phyloP scores from a whole-genome alignment of 92 coral and sea anemone genomes.

The Siderastrea siderea region DNA sequence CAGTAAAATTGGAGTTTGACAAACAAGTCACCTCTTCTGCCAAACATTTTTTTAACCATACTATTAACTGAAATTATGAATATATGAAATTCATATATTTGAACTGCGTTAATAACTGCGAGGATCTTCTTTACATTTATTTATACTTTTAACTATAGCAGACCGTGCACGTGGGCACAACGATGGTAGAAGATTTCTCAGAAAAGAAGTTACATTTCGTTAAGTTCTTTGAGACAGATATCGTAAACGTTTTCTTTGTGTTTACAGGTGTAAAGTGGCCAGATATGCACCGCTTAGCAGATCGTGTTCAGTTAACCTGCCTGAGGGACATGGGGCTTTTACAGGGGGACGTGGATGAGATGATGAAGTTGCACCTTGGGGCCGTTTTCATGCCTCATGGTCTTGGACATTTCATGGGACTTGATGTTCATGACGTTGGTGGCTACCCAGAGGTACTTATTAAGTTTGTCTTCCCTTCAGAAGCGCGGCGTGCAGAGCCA shows the following conservation, averaged over 20 bases:
- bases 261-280: constrained; percentile 90
- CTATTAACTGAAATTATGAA: too few species aligned
- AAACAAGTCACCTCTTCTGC: too few species aligned
- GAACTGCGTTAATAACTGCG: too few species aligned
- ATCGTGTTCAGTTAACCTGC: constrained; percentile 81
- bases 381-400: constrained; percentile 98
- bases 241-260: neutral
- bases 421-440: constrained; percentile 95
- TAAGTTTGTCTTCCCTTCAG: neutral
- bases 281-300: constrained; percentile 96
- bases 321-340: constrained; percentile 85
- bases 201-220: too few species aligned
- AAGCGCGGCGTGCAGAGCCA: neutral
- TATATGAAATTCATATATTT: too few species aligned
- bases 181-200: too few species aligned
- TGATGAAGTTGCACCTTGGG: constrained; percentile 92
- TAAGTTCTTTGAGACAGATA: too few species aligned
- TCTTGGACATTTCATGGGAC: constrained; percentile 96
- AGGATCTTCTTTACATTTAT: too few species aligned
- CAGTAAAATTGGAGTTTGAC: too few species aligned
- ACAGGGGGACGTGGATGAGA: constrained; percentile 91
- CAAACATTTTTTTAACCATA: too few species aligned
- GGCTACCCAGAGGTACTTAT: constrained; percentile 92
- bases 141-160: too few species aligned
- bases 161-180: too few species aligned